A percentile compares a stretch with the other conserved stretches of the same genome.
Evolutionary conservation across 2,888 invertebrate genomes (phyloP).

Genomic region (Heliconius erato): DNA sequence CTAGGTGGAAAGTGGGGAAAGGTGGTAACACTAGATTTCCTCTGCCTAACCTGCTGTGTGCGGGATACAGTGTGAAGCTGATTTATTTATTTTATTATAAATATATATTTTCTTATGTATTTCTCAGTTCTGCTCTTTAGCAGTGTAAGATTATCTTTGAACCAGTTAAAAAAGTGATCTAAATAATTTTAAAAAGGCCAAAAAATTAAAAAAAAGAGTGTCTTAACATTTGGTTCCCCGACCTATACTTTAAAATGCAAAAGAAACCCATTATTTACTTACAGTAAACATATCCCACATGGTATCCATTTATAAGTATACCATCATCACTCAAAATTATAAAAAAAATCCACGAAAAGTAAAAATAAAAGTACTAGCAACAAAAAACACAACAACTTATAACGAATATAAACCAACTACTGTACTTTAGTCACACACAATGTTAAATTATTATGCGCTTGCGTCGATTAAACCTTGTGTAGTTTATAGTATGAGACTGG

Average conservation of each 20-base stretch:
- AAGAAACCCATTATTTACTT: slow-evolving; percentile 16
- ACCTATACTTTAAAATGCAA: background rate
- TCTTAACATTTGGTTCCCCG: too few relatives aligned
- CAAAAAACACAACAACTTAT: slow-evolving; percentile 51
- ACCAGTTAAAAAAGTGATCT: too few relatives aligned
- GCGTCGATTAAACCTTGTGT: slow-evolving; percentile 31
- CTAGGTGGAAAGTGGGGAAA: too few relatives aligned
- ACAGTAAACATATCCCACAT: slow-evolving; percentile 49
- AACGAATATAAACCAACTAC: slow-evolving; percentile 55
- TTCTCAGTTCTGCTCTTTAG: too few relatives aligned
- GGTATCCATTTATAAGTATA: slow-evolving; percentile 38
- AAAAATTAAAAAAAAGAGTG: too few relatives aligned
- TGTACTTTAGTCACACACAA: slow-evolving; percentile 47
- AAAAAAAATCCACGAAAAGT: slow-evolving; percentile 14
- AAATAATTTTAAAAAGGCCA: too few relatives aligned
- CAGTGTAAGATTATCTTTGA: too few relatives aligned
- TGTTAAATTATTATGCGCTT: slow-evolving; percentile 48
- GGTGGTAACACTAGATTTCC: too few relatives aligned
- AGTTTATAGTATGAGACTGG: slow-evolving; percentile 38
- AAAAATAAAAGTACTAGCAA: background rate
- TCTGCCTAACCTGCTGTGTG: too few relatives aligned
- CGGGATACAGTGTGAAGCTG: too few relatives aligned
- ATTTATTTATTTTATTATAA: too few relatives aligned
- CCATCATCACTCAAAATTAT: background rate
- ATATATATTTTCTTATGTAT: too few relatives aligned